phyloP scores from a whole-genome alignment of 2,113 vertebrate species.

The Scartelaos histophorus region DNA sequence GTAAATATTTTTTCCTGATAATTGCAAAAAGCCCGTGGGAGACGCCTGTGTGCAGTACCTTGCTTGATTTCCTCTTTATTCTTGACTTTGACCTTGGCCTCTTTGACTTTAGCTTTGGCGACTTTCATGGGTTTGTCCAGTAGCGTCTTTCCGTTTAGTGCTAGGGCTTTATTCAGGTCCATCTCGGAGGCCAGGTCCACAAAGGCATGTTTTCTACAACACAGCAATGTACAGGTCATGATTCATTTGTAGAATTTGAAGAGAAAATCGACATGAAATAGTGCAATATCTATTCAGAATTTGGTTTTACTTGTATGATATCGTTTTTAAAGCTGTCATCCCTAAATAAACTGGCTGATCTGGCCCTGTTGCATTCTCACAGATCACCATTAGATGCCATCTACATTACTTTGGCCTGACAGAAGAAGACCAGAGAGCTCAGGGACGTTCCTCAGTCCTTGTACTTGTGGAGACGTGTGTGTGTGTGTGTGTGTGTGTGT shows the following conservation, averaged over 20 bases:
- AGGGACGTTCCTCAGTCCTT: too few species aligned
- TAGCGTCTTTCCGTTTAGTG: constrained; percentile 83
- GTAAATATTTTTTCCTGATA: too few species aligned
- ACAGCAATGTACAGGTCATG: not conserved
- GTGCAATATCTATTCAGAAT: not conserved
- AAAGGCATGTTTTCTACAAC: constrained; percentile 61
- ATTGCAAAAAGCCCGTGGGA: not conserved
- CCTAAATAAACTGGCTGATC: too few species aligned
- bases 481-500: too few species aligned
- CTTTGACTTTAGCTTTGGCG: constrained; percentile 80
- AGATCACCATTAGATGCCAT: too few species aligned
- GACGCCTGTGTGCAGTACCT: constrained; percentile 69
- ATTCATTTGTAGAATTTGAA: not conserved
- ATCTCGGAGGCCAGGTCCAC: constrained; percentile 69
- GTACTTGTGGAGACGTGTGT: too few species aligned
- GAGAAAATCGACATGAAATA: not conserved
- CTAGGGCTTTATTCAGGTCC: constrained; percentile 87
- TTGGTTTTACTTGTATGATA: not conserved
- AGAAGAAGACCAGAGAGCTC: too few species aligned
- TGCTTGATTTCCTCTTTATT: constrained; percentile 74
- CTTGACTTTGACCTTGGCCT: constrained; percentile 21
- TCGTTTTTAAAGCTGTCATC: too few species aligned
- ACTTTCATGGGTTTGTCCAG: constrained; percentile 85
- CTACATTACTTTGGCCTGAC: too few species aligned
- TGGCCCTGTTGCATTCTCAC: too few species aligned